Evolutionary conservation across 2,113 vertebrate species (phyloP).

Genomic region (Actenoides lindsayi): DNA sequence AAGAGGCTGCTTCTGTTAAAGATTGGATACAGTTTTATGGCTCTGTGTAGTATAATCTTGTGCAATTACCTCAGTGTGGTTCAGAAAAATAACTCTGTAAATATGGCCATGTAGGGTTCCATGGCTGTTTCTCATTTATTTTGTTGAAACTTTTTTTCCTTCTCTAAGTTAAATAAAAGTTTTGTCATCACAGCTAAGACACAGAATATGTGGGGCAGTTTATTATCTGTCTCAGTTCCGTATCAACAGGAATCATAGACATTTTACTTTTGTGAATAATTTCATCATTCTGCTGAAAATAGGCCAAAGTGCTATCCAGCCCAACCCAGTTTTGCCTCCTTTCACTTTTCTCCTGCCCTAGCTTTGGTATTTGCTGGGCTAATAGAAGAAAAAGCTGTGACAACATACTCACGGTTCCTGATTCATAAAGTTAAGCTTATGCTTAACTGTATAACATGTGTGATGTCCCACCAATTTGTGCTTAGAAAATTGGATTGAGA

Average conservation of each 20-base stretch:
- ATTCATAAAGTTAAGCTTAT: not conserved
- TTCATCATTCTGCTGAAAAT: not conserved
- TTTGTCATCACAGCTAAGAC: not conserved
- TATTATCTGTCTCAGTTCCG: not conserved
- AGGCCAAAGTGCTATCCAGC: not conserved
- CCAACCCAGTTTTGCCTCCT: not conserved
- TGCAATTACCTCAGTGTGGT: constrained; percentile 50
- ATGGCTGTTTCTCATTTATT: constrained; percentile 19
- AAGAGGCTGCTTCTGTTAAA: constrained; percentile 19
- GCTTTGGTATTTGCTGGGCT: not conserved
- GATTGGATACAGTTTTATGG: constrained; percentile 10
- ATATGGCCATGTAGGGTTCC: not conserved
- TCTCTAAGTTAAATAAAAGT: not conserved
- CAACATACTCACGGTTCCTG: not conserved
- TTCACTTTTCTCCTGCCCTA: not conserved
- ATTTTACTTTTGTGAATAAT: constrained; percentile 3
- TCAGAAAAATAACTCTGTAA: constrained; percentile 46
- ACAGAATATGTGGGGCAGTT: not conserved
- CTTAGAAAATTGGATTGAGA: not conserved
- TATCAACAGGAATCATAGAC: not conserved
- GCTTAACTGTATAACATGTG: not conserved
- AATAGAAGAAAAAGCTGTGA: not conserved
- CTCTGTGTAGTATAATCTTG: constrained; percentile 1
- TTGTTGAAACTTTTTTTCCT: not conserved
- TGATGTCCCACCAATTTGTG: not conserved